Percentiles rank a stretch among this genome's conserved stretches.
Evolutionary conservation across 2,113 vertebrate genomes (phyloP).

Genomic region (Toxotes jaculatrix): DNA sequence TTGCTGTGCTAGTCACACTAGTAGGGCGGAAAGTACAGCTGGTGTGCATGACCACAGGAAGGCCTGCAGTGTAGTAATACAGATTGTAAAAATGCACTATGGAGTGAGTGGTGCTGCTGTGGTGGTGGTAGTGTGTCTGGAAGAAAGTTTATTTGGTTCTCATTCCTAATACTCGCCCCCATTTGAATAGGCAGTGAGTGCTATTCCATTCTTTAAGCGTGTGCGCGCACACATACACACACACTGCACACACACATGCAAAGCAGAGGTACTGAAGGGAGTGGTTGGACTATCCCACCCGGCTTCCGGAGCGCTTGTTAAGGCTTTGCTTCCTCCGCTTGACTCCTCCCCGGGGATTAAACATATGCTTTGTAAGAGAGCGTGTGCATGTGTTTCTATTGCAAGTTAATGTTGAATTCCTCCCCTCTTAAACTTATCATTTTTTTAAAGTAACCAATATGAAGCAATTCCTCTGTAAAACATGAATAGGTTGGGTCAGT

Average conservation of each 20-base stretch:
- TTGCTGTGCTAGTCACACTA: slow-evolving; percentile 11
- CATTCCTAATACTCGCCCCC: slow-evolving; percentile 79
- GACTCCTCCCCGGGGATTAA: slow-evolving; percentile 75
- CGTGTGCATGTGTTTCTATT: slow-evolving; percentile 44
- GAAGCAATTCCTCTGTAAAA: slow-evolving; percentile 44
- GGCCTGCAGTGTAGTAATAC: slow-evolving; percentile 34
- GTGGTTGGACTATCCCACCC: slow-evolving; percentile 83
- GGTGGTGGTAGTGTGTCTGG: slow-evolving; percentile 78
- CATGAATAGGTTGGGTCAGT: slow-evolving; percentile 42
- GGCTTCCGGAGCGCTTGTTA: slow-evolving; percentile 83
- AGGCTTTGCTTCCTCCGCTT: slow-evolving; percentile 82
- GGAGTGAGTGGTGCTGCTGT: slow-evolving; percentile 56
- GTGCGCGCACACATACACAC: slow-evolving; percentile 43
- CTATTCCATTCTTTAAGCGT: slow-evolving; percentile 79
- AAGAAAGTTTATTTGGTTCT: slow-evolving; percentile 83
- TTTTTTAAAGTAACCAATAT: slow-evolving; percentile 29
- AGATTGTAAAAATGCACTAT: slow-evolving; percentile 62
- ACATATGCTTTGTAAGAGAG: slow-evolving; percentile 53
- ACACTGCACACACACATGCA: slow-evolving; percentile 59
- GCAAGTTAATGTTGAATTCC: slow-evolving; percentile 38
- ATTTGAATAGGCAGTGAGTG: slow-evolving; percentile 71
- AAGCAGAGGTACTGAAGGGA: slow-evolving; percentile 81
- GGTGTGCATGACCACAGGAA: slow-evolving; percentile 35
- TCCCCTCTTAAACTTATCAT: slow-evolving; percentile 16
- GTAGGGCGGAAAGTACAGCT: slow-evolving; percentile 15